Evolutionary conservation across 2,113 vertebrate species (phyloP), one percentile per base, ranked within the genome.

Genomic region (Eulemur macaco): DNA sequence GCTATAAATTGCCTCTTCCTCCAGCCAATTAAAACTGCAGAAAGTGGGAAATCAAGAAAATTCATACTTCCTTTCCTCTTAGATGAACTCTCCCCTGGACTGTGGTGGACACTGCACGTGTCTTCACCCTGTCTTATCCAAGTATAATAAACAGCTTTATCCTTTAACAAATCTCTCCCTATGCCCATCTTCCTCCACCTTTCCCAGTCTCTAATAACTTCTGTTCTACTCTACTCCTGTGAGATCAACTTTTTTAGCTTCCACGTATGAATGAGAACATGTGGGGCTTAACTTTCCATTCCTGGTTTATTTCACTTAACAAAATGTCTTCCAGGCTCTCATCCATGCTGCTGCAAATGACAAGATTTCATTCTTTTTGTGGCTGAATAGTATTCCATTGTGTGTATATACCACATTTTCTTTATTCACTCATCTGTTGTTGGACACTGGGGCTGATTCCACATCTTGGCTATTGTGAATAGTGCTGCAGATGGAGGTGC

Each of bases 31-130:
- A 69, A 63, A 73, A 58, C 45, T n/a, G 6, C 12, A n/a, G 47
- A 85, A 95, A 66, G 63, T 50, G 58, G 78, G 76, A 76, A 42
- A 42, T 76, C 1, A 52, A 69, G 86, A 71, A 45, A 68, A 66
- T 0, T 15, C 8, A 34, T 86, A 29, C 17, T 17, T 54, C 25
- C 4, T 77, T 89, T 84, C 17, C 56, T 86, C 14, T 34, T 66
- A 14, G 29, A 34, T 45, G 39, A 29, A 89, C 37, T 42, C 20
- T 74, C 31, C 1, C n/a, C 58, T 71, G 21, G 37, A 64, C 63
- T 17, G 23, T 23, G n/a, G 47, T 45, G 21, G 31, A 8, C n/a
- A 2, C 13, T 1, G 25, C 14, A 1, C 6, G 3, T 3, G 11
- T 29, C 23, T 25, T 89, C 37, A 8, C 5, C 12, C 4, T 23